phyloP scores from a whole-genome alignment of 2,888 invertebrate genomes.

The Drosophila pseudotakahashii region DNA sequence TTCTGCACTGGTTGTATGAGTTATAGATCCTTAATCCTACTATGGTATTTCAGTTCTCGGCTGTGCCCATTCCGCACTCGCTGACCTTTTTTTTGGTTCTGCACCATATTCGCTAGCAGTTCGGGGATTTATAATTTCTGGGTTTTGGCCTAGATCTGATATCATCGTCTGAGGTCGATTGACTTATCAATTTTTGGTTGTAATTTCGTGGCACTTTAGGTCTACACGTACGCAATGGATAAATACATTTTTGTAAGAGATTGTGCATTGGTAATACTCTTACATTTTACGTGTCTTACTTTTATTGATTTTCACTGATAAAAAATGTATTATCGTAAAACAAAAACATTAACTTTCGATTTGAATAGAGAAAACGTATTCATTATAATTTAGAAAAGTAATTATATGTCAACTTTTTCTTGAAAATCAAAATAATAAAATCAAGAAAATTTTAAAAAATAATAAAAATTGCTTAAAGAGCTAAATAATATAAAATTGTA shows the following conservation, averaged over 20 bases:
- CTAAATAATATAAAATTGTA: too few species aligned
- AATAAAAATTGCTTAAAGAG: too few species aligned
- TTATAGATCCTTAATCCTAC: neutral
- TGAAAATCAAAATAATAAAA: too few species aligned
- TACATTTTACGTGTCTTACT: too few species aligned
- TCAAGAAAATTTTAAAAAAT: too few species aligned
- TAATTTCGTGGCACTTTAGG: constrained; percentile 32
- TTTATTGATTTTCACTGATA: neutral
- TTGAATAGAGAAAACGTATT: too few species aligned
- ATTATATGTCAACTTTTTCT: too few species aligned
- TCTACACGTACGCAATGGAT: constrained; percentile 16
- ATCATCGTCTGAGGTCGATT: constrained; percentile 17
- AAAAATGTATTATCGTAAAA: neutral
- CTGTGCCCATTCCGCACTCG: constrained; percentile 36
- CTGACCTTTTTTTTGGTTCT: constrained; percentile 64
- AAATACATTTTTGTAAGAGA: constrained; percentile 5
- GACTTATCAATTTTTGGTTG: constrained; percentile 53
- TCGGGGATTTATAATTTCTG: constrained; percentile 68
- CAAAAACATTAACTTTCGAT: too few species aligned
- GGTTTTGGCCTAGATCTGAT: constrained; percentile 22
- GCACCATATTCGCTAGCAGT: constrained; percentile 31
- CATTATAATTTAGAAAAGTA: too few species aligned
- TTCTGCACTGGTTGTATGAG: too few species aligned
- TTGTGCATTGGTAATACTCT: too few species aligned
- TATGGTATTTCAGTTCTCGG: neutral